phyloP scores from a whole-genome alignment of 2,797 vertebrate genomes.

The Eurystomus glaucurus region DNA sequence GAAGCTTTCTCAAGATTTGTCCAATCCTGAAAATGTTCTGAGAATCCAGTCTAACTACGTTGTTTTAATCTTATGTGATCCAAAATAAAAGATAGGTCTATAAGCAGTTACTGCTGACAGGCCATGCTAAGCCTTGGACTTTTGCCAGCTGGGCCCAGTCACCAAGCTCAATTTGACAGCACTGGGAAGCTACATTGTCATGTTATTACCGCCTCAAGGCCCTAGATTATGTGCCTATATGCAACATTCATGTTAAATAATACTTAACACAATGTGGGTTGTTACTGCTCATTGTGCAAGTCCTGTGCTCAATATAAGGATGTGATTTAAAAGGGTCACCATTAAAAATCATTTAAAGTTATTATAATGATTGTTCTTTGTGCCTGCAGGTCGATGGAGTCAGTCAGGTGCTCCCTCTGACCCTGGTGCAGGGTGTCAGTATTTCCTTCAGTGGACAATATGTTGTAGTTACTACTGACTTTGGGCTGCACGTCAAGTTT shows the following conservation, averaged over 20 bases:
- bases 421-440: background rate
- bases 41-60: background rate
- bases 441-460: slow-evolving; percentile 69
- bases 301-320: background rate
- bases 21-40: background rate
- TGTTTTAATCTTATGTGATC: background rate
- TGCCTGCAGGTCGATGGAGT: slow-evolving; percentile 67
- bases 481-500: slow-evolving; percentile 68
- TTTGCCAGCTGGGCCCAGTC: background rate
- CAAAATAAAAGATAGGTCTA: background rate
- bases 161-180: background rate
- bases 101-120: background rate
- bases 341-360: background rate
- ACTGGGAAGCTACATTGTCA: background rate
- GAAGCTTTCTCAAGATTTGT: background rate
- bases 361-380: background rate
- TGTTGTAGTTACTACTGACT: slow-evolving; percentile 56
- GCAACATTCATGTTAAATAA: background rate
- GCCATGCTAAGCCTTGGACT: background rate
- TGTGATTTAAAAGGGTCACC: background rate
- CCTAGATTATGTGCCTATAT: background rate
- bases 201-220: background rate
- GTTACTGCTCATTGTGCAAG: background rate
- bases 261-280: background rate
- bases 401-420: slow-evolving; percentile 55